Evolutionary conservation across 2,797 vertebrate species (phyloP).

Genomic region (Oryzias sinensis): DNA sequence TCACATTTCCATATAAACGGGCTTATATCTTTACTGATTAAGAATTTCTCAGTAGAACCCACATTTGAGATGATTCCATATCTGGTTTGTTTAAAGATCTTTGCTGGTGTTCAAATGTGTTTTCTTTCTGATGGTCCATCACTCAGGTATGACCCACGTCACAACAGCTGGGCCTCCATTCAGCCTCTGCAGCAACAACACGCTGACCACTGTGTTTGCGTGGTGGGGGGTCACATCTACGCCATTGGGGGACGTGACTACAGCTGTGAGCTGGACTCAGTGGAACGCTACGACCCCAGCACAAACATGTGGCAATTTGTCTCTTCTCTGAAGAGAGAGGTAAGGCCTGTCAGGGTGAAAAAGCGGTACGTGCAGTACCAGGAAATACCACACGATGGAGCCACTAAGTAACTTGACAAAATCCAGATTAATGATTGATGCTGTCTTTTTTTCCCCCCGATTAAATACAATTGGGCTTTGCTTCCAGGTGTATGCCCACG

Average conservation of each 20-base stretch:
- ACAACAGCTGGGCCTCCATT: constrained; percentile 93
- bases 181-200: constrained; percentile 90
- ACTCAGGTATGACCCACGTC: constrained; percentile 91
- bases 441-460: not conserved
- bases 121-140: not conserved
- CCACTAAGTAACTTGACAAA: constrained; percentile 4
- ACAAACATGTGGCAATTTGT: constrained; percentile 91
- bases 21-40: no score
- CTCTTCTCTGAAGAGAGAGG: constrained; percentile 88
- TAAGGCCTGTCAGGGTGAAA: constrained; percentile 44
- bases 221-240: constrained; percentile 85
- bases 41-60: no score
- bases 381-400: constrained; percentile 41
- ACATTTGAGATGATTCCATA: not conserved
- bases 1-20: no score
- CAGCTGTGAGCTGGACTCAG: constrained; percentile 85
- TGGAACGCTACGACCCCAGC: constrained; percentile 92
- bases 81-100: not conserved
- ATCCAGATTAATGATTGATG: not conserved
- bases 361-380: constrained; percentile 9
- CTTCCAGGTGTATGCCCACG: constrained; percentile 90
- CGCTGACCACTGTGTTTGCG: constrained; percentile 92
- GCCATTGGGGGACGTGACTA: constrained; percentile 94
- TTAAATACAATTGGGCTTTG: not conserved
- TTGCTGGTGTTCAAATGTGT: not conserved